Evolutionary conservation across 2,797 vertebrate species (phyloP).

Genomic region (Decapterus maruadsi): DNA sequence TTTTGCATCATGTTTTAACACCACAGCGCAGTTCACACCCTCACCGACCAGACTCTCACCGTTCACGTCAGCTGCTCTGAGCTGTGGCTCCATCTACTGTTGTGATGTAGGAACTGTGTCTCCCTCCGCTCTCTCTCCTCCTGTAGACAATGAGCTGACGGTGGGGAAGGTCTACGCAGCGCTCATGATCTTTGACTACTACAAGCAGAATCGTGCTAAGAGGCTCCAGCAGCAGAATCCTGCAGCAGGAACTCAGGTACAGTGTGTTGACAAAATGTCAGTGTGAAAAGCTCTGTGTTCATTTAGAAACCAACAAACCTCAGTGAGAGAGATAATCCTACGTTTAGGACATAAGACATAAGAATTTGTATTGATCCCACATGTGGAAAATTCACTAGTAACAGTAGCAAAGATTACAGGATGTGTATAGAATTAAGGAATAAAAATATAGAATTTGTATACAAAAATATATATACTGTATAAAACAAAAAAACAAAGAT

Average conservation of each 20-base stretch:
- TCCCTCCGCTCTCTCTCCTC: background rate
- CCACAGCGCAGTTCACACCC: background rate
- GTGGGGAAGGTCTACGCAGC: slow-evolving; percentile 99
- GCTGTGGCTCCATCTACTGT: slow-evolving; percentile 63
- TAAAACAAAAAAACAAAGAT: too few species aligned
- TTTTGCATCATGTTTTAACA: background rate
- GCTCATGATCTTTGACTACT: slow-evolving; percentile 98
- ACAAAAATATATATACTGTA: too few species aligned
- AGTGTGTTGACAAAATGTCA: background rate
- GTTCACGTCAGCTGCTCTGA: background rate
- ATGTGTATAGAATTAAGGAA: too few species aligned
- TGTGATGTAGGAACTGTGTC: background rate
- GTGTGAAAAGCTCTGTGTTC: background rate
- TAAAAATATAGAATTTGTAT: too few species aligned
- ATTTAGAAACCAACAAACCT: background rate
- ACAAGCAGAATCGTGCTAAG: slow-evolving; percentile 96
- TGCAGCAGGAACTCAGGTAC: slow-evolving; percentile 78
- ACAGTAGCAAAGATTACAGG: too few species aligned
- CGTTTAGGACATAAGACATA: too few species aligned
- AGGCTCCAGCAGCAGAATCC: slow-evolving; percentile 90
- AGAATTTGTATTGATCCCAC: too few species aligned
- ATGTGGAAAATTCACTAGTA: too few species aligned
- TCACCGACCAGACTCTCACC: background rate
- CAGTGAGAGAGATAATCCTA: background rate
- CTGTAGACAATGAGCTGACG: slow-evolving; percentile 94